Base-by-base conservation (phyloP, 2,113 vertebrate genomes). In the Sterna hirundo region DNA sequence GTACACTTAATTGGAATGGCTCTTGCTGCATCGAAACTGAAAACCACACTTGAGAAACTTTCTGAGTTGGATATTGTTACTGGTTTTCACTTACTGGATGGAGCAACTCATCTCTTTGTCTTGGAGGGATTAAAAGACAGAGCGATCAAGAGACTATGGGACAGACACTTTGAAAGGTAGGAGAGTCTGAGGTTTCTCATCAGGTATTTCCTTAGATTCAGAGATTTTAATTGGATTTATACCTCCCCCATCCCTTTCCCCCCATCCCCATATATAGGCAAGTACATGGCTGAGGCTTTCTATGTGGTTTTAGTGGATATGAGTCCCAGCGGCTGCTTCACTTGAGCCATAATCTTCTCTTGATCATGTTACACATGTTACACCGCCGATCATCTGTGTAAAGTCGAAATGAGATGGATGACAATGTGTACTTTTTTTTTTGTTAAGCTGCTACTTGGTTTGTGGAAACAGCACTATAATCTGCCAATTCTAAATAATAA, bases 51-150 rank as follows among this genome's bases (percentile, higher is more conserved):
- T 23, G 94, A 94, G 71, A 94, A 97, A 10, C 96, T 87, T 89
- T 91, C 66, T 6, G 69, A 96, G 51, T 87, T 99, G 86, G 98
- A 99, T 76, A 76, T 98, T 77, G 93, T 99, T 84, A 98, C 98
- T 5, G 99, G 99, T 62, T 98, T 99, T 97, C 98, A 99, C 36
- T 66, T 99, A 76, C 38, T 98, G 77, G 99, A 99, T 47, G 98
- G 98, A 60, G 87, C 38, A 88, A 83, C 90, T 30, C 98, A 99
- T 95, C 95, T 99, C 58, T 97, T 99, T 78, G 79, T 99, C 68
- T 95, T 99, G 52, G 99, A 99, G 95, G 99, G 99, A 65, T 88
- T 99, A 86, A 98, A 97, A 52, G 92, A 98, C n/a, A 95, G 95
- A 83, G 98, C 98, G 68, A 91, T 99, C 68, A 97, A 55, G 96